These are phyloP conservation scores for Tetranychus urticae DNA, from an alignment of 1,140 invertebrate genomes.

Conservation along the genomic window DNA sequence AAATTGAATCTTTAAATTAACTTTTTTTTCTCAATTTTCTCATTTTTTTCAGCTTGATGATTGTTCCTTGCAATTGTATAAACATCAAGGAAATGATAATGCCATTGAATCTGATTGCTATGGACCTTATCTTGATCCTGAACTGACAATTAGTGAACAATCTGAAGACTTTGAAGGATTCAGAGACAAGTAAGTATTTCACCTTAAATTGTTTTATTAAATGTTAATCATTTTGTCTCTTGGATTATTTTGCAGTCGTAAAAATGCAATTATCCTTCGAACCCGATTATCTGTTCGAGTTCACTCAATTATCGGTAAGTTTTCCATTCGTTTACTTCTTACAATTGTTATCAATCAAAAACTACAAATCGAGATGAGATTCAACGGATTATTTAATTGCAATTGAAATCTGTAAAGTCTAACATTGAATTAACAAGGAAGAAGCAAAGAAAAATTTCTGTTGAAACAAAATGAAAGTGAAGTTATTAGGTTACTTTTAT, in stretches of 20 bases:
- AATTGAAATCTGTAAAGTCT: no score
- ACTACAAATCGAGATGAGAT: no score
- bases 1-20: not conserved
- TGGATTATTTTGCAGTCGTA: constrained; percentile 39
- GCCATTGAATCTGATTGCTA: constrained; percentile 43
- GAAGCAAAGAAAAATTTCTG: no score
- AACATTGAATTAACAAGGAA: no score
- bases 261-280: constrained; percentile 82
- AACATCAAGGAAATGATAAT: constrained; percentile 29
- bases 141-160: constrained; percentile 79
- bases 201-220: not conserved
- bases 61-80: constrained; percentile 79
- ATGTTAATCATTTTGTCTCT: not conserved
- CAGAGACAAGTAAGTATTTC: constrained; percentile 57
- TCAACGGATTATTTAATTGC: no score
- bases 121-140: constrained; percentile 82
- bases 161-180: constrained; percentile 86
- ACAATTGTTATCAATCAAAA: no score
- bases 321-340: no score
- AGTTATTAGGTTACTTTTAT: no score
- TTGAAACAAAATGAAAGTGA: no score
- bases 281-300: constrained; percentile 89
- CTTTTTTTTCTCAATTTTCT: not conserved
- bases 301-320: constrained; percentile 91
- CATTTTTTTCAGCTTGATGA: constrained; percentile 55